Percentiles rank a stretch among this genome's conserved stretches.
Conservation (phyloP, 2,113 vertebrate genomes). For the Lophius piscatorius region DNA sequence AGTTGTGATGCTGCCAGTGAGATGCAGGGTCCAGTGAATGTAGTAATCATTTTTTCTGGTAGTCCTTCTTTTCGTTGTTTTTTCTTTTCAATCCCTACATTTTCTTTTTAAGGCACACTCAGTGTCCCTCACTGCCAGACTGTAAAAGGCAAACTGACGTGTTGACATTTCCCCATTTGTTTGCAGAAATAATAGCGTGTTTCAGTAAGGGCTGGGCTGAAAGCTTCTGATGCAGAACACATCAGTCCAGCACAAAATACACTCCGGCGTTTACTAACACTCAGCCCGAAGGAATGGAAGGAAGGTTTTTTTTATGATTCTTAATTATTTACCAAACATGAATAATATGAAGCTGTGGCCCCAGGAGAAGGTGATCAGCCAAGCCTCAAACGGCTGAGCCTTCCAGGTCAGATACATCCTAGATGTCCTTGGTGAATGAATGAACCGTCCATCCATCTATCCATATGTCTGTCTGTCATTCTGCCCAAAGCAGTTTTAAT, state of each 20-base stretch:
- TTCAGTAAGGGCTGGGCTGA: neutral
- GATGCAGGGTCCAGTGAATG: conserved; percentile 18
- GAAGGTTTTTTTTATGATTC: no score
- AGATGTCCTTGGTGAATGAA: no score
- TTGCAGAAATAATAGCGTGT: conserved; percentile 16
- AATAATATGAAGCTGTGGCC: no score
- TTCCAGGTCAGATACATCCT: no score
- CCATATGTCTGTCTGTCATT: no score
- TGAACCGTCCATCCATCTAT: no score
- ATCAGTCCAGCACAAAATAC: neutral
- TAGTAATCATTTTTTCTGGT: neutral
- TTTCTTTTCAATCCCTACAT: conserved; percentile 1
- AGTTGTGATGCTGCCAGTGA: conserved; percentile 18
- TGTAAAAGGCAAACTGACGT: conserved; percentile 3
- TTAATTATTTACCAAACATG: no score
- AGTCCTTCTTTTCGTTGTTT: neutral
- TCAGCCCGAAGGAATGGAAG: no score
- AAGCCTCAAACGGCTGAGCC: no score
- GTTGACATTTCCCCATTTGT: conserved; percentile 23
- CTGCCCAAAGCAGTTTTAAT: no score
- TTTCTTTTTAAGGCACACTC: neutral
- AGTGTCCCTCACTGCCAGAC: neutral
- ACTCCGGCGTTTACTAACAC: no score
- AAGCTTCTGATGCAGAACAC: neutral
- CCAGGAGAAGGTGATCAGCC: no score